Base-by-base conservation (phyloP, 2,113 vertebrate genomes). In the Piaya cayana region DNA sequence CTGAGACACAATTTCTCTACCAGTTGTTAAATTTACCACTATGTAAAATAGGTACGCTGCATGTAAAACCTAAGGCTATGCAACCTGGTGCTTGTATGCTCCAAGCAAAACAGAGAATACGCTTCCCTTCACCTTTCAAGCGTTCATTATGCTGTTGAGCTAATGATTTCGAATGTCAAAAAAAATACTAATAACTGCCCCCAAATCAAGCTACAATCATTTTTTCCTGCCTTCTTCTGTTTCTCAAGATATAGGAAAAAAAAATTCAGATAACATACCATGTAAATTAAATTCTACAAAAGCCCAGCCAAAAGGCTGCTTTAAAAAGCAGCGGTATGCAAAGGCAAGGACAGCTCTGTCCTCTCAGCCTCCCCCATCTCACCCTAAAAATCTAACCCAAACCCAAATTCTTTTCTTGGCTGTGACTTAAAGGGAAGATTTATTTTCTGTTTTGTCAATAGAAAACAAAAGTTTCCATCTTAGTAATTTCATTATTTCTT, bases 271-370 rank as follows among this genome's bases (percentile, higher is more conserved):
- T 92, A 94, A 80, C 39, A 65, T 0, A 83, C 85, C 64, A 92
- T 80, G 95, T 91, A 95, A 95, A 96, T 95, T 88, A 94, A 96
- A 74, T 88, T 94, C 94, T 93, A 94, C 80, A 93, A 95, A 97
- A 96, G 97, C 84, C 86, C 90, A 87, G 93, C 93, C 92, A 92
- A 94, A 82, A 92, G 78, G 82, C 91, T 45, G 82, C 96, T 96
- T 95, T 95, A 94, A 91, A 95, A 92, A 97, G 96, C 80, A 79
- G 89, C 11, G 62, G 96, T 96, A 96, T 96, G 95, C 95, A 97
- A 96, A 87, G 92, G 92, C 78, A 23, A 96, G 75, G 69, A 84
- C 85, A 96, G 91, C 62, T 91, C 91, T 60, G 83, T 93, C 96
- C 96, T 96, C 96, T 78, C 95, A 34, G 72, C 94, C 74, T 89